A percentile compares a stretch with the other conserved stretches of the same genome.
These are phyloP conservation scores for Hemibagrus wyckioides DNA, from an alignment of 2,113 vertebrate species.

Conservation along the genomic window DNA sequence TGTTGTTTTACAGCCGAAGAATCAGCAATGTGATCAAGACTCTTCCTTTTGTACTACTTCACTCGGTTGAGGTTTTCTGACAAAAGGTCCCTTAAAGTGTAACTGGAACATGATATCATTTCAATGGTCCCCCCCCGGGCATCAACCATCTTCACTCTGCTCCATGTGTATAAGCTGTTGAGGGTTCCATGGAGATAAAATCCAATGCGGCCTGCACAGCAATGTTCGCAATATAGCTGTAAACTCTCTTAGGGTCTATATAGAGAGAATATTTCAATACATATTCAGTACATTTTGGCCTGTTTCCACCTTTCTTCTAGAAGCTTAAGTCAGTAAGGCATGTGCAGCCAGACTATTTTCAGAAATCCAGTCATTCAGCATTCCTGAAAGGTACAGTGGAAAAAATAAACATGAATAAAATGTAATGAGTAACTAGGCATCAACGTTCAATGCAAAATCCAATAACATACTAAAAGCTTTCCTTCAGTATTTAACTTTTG, in stretches of 20 bases:
- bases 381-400: slow-evolving; percentile 15
- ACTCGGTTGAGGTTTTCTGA: not conserved
- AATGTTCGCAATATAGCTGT: not conserved
- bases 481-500: not conserved
- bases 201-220: not conserved
- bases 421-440: not conserved
- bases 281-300: not conserved
- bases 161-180: not conserved
- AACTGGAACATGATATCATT: slow-evolving; percentile 24
- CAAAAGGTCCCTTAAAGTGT: slow-evolving; percentile 18
- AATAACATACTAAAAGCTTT: not conserved
- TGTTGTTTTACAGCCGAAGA: not conserved
- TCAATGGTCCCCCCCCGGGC: not conserved
- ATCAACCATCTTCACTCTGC: not conserved
- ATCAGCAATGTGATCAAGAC: not conserved
- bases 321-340: not conserved
- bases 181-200: not conserved
- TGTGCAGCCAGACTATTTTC: not conserved
- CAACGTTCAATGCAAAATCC: not conserved
- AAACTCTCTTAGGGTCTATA: not conserved
- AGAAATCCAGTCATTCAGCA: not conserved
- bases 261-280: not conserved
- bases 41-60: slow-evolving; percentile 1
- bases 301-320: not conserved
- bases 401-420: not conserved